Percentiles rank a stretch among this genome's conserved stretches.
These are phyloP conservation scores for Crenuchus spilurus DNA, from an alignment of 2,797 vertebrate species.

Conservation along the genomic window DNA sequence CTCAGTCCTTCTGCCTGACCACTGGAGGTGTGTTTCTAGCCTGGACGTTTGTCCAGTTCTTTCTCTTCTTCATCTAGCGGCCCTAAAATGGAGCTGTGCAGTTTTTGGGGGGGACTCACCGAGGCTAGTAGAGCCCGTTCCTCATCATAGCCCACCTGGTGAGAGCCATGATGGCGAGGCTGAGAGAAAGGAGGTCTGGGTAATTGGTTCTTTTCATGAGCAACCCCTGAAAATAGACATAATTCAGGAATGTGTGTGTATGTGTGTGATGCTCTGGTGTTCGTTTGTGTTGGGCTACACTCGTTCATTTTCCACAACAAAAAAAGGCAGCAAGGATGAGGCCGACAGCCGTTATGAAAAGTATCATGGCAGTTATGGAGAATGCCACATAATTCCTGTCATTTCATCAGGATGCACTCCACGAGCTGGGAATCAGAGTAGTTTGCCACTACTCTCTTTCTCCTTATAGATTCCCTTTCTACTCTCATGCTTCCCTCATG, in stretches of 20 bases:
- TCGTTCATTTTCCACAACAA: constrained; percentile 48
- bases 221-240: constrained; percentile 57
- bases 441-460: constrained; percentile 13
- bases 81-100: constrained; percentile 37
- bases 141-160: constrained; percentile 41
- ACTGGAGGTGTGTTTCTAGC: constrained; percentile 18
- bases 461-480: constrained; percentile 8
- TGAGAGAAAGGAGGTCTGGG: constrained; percentile 43
- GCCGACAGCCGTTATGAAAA: constrained; percentile 50
- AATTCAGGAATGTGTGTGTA: constrained; percentile 37
- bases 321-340: constrained; percentile 39
- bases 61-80: constrained; percentile 34
- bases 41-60: constrained; percentile 20
- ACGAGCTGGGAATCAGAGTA: not conserved
- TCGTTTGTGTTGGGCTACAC: constrained; percentile 51
- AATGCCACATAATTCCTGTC: constrained; percentile 66
- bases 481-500: not conserved
- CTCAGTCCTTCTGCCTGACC: constrained; percentile 35
- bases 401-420: constrained; percentile 38
- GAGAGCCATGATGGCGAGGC: constrained; percentile 54
- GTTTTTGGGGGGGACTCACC: constrained; percentile 35
- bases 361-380: constrained; percentile 67
- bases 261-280: constrained; percentile 20
- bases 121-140: constrained; percentile 34
- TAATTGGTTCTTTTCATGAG: constrained; percentile 59